Evolutionary conservation across 2,888 invertebrate species (phyloP).

Genomic region (Lordiphosa fenestrarum): DNA sequence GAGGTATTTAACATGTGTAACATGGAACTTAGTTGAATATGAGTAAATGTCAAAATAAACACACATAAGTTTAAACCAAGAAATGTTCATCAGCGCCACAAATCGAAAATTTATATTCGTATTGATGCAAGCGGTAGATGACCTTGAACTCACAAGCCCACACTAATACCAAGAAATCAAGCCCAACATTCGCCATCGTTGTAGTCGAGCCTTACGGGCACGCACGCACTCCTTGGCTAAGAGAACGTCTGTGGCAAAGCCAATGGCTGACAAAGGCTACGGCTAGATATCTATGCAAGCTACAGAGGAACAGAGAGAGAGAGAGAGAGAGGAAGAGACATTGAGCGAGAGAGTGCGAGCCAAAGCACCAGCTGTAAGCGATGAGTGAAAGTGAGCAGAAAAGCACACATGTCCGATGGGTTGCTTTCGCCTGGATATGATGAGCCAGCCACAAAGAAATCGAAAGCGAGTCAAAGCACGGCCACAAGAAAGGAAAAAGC

Average conservation of each 20-base stretch:
- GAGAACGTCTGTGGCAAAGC: slow-evolving; percentile 30
- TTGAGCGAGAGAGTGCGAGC: slow-evolving; percentile 9
- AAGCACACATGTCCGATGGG: slow-evolving; percentile 70
- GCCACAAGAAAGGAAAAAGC: slow-evolving; percentile 58
- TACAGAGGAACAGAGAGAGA: slow-evolving; percentile 17
- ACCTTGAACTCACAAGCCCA: slow-evolving; percentile 77
- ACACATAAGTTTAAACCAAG: slow-evolving; percentile 17
- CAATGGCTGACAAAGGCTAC: slow-evolving; percentile 7
- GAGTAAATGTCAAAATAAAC: no score
- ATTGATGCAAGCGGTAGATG: slow-evolving; percentile 78
- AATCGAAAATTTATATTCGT: slow-evolving; percentile 63
- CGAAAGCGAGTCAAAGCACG: slow-evolving; percentile 56
- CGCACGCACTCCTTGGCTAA: slow-evolving; percentile 64
- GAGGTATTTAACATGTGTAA: no score
- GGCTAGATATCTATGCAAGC: slow-evolving; percentile 11
- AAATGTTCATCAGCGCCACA: slow-evolving; percentile 54
- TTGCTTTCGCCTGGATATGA: slow-evolving; percentile 57
- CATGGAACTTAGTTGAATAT: no score
- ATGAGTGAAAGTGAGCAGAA: slow-evolving; percentile 73
- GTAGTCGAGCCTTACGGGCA: slow-evolving; percentile 62
- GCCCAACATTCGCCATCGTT: slow-evolving; percentile 35
- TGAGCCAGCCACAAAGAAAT: slow-evolving; percentile 41
- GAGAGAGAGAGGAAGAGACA: slow-evolving; percentile 27
- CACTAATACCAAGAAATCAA: slow-evolving; percentile 18
- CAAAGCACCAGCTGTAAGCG: slow-evolving; percentile 59